These are phyloP conservation scores for Maniola jurtina DNA, from an alignment of 1,140 invertebrate species.

Conservation along the genomic window DNA sequence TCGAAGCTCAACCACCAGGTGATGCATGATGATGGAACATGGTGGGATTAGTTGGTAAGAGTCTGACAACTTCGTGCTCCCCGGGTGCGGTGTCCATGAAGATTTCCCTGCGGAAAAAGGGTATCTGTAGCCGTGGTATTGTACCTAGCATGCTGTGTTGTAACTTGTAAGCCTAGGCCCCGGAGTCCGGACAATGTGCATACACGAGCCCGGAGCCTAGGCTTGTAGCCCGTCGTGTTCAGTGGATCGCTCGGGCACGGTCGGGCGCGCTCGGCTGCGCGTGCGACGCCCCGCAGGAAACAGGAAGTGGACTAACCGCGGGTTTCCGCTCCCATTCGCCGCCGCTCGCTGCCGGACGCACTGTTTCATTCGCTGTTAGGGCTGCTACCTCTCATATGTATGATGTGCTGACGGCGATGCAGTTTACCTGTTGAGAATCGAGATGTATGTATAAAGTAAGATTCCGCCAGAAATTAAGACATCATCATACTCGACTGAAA, in stretches of 20 bases:
- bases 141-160: background rate
- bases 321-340: constrained; percentile 75
- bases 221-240: constrained; percentile 1
- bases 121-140: no score
- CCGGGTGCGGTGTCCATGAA: no score
- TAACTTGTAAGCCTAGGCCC: no score
- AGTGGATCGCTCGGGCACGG: constrained; percentile 25
- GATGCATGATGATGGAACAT: no score
- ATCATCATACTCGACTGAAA: no score
- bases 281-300: constrained; percentile 70
- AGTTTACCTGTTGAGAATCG: no score
- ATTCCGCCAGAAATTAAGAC: no score
- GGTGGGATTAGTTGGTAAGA: no score
- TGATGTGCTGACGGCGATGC: background rate
- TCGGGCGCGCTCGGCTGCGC: constrained; percentile 64
- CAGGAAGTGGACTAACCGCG: constrained; percentile 78
- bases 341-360: constrained; percentile 59
- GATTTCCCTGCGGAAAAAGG: no score
- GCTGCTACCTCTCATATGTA: constrained; percentile 27
- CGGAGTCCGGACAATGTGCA: background rate
- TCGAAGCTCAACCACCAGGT: no score
- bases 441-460: no score
- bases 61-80: no score
- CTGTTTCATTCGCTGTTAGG: constrained; percentile 62
- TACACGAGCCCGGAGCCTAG: background rate